These are phyloP conservation scores for Pinna nobilis DNA, from an alignment of 1,140 invertebrate species.

Conservation along the genomic window DNA sequence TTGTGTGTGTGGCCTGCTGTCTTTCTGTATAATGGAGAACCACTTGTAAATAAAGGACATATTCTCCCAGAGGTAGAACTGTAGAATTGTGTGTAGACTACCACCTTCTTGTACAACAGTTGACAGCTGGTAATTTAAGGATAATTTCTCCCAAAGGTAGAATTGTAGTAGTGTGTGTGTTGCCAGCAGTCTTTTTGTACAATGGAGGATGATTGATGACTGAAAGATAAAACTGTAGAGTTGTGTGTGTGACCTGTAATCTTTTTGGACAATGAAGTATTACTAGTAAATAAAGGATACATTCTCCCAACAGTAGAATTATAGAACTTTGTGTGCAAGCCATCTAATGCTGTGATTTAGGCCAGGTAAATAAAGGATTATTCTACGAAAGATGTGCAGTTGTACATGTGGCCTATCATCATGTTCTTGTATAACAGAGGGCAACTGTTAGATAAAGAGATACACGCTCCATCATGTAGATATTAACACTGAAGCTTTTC, in stretches of 20 bases:
- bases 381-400: constrained; percentile 3
- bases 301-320: constrained; percentile 9
- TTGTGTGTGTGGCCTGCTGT: constrained; percentile 30
- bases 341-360: neutral
- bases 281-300: constrained; percentile 22
- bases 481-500: too few species aligned
- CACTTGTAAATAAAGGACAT: constrained; percentile 23
- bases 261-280: constrained; percentile 3
- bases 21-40: constrained; percentile 4
- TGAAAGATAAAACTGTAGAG: constrained; percentile 7
- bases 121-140: constrained; percentile 23
- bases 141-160: constrained; percentile 15
- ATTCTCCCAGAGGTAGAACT: constrained; percentile 14
- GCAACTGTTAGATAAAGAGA: constrained; percentile 18
- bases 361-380: constrained; percentile 18
- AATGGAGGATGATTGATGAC: too few species aligned
- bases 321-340: constrained; percentile 17
- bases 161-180: too few species aligned
- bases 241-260: constrained; percentile 28
- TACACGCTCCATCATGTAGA: too few species aligned
- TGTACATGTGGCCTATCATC: constrained; percentile 21
- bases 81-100: constrained; percentile 23
- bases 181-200: too few species aligned
- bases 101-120: constrained; percentile 4
- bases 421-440: constrained; percentile 10